A percentile compares a stretch with the other conserved stretches of the same genome.
Evolutionary conservation across 1,140 invertebrate species (phyloP).

Genomic region (Achroia grisella): DNA sequence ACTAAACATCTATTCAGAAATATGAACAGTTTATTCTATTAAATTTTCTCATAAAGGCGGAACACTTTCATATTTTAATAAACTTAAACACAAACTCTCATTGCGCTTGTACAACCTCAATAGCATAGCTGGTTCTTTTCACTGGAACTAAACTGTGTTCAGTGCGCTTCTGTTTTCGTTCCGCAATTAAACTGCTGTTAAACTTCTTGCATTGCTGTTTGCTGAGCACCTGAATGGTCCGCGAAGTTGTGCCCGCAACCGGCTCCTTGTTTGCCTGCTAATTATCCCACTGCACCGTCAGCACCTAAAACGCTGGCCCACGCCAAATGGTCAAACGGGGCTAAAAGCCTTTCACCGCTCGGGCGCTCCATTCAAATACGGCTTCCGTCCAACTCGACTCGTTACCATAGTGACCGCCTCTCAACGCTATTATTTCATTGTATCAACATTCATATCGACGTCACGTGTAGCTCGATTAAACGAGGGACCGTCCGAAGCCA

Average conservation of each 20-base stretch:
- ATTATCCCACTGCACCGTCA: conserved; percentile 62
- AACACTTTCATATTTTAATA: conserved; percentile 26
- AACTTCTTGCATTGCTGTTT: conserved; percentile 69
- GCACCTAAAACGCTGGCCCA: conserved; percentile 60
- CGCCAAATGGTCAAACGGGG: conserved; percentile 56
- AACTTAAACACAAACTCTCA: conserved; percentile 36
- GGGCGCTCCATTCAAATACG: conserved; percentile 45
- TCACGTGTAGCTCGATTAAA: conserved; percentile 62
- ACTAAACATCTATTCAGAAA: too few species aligned
- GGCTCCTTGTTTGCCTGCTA: conserved; percentile 71
- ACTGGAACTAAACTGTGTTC: conserved; percentile 63
- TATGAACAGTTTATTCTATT: too few species aligned
- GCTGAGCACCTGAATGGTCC: conserved; percentile 64
- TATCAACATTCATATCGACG: conserved; percentile 67
- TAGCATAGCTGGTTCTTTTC: conserved; percentile 62
- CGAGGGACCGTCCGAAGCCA: conserved; percentile 63
- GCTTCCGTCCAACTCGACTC: conserved; percentile 41
- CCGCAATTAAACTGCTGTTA: conserved; percentile 72
- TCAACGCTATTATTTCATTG: conserved; percentile 56
- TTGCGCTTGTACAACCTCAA: conserved; percentile 47
- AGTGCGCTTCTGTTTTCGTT: conserved; percentile 66
- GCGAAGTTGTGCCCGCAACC: conserved; percentile 48
- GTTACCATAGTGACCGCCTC: conserved; percentile 65
- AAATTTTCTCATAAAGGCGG: conserved; percentile 2
- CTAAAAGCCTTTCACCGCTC: conserved; percentile 49